Evolutionary conservation across 2,888 invertebrate genomes (phyloP).

Genomic region (Meteorus cinctellus): DNA sequence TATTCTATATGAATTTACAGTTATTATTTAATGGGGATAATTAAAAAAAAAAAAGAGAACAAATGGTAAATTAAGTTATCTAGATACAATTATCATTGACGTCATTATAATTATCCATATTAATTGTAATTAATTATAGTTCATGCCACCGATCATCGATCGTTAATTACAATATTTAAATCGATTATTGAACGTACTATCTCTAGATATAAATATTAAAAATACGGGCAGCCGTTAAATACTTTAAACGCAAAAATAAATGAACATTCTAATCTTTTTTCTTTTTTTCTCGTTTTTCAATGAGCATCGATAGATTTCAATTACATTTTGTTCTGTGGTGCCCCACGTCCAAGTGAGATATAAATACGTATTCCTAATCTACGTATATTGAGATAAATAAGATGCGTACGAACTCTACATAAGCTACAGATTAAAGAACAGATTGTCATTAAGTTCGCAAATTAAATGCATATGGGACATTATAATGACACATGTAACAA

Average conservation of each 20-base stretch:
- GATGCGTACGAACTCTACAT: conserved; percentile 24
- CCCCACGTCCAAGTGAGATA: conserved; percentile 53
- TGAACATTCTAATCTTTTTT: neutral
- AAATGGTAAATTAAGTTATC: conserved; percentile 26
- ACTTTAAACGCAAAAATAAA: conserved; percentile 2
- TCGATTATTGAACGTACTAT: conserved; percentile 26
- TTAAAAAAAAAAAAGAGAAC: conserved; percentile 25
- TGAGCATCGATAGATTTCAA: neutral
- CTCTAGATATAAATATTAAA: conserved; percentile 20
- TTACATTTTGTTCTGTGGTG: conserved; percentile 50
- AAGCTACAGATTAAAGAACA: conserved; percentile 42
- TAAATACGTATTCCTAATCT: conserved; percentile 43
- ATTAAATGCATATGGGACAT: conserved; percentile 22
- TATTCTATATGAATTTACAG: conserved; percentile 64
- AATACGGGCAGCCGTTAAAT: conserved; percentile 22
- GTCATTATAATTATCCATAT: conserved; percentile 36
- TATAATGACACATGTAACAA: conserved; percentile 38
- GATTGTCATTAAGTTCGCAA: conserved; percentile 27
- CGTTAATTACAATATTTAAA: conserved; percentile 18
- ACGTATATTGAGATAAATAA: conserved; percentile 14
- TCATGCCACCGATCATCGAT: conserved; percentile 47
- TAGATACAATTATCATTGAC: conserved; percentile 37
- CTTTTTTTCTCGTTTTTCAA: neutral
- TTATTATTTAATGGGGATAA: conserved; percentile 54
- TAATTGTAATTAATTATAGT: conserved; percentile 47